Percentiles rank a stretch among this genome's conserved stretches.
These are phyloP conservation scores for Muscicapa adusta DNA, from an alignment of 2,113 vertebrate species.

Conservation along the genomic window DNA sequence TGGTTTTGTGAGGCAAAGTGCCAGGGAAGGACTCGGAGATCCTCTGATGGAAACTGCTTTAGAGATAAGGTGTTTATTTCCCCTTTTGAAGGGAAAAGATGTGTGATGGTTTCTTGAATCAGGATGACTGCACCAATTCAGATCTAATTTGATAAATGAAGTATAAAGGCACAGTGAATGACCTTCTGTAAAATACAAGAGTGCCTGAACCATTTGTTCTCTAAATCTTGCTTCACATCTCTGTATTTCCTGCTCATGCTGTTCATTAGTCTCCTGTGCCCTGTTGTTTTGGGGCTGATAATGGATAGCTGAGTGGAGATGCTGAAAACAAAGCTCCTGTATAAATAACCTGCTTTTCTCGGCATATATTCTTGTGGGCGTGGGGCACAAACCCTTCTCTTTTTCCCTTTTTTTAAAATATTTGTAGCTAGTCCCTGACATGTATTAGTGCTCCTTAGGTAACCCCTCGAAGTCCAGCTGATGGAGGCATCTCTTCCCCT, in stretches of 20 bases:
- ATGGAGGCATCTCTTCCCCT: not conserved
- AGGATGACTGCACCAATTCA: conserved; percentile 7
- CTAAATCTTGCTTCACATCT: not conserved
- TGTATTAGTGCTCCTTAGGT: not conserved
- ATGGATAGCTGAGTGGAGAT: not conserved
- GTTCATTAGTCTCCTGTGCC: conserved; percentile 10
- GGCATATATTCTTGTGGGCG: not conserved
- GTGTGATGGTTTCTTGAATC: not conserved
- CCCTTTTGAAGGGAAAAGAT: conserved; percentile 15
- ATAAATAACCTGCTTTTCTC: not conserved
- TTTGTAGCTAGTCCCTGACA: not conserved
- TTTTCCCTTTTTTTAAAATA: not conserved
- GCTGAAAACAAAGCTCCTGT: not conserved
- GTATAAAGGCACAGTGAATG: conserved; percentile 5
- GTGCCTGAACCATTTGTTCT: not conserved
- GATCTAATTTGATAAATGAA: conserved; percentile 43
- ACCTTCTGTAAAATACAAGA: not conserved
- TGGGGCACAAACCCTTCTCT: not conserved
- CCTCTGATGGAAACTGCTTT: not conserved
- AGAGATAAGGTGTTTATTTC: conserved; percentile 32
- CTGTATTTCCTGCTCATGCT: not conserved
- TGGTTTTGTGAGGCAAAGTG: not conserved
- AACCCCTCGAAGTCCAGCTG: rapidly evolving
- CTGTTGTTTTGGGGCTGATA: not conserved
- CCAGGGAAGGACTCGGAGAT: not conserved